Percentiles rank a stretch among this genome's conserved stretches.
These are phyloP conservation scores for Sorex fumeus DNA, from an alignment of 2,113 vertebrate species.

Conservation along the genomic window DNA sequence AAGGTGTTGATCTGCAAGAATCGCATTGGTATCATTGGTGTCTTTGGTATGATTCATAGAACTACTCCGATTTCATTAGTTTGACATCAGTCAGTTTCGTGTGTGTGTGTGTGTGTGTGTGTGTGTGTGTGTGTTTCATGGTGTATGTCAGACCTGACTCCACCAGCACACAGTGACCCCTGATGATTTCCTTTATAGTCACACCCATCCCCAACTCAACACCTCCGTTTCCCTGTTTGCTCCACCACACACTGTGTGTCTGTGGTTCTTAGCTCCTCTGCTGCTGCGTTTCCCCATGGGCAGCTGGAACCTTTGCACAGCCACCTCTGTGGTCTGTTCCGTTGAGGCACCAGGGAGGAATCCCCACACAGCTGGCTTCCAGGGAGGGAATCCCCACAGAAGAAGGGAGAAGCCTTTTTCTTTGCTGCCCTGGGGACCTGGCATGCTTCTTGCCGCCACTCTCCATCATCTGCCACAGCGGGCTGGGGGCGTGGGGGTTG, in stretches of 20 bases:
- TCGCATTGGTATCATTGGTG: neutral
- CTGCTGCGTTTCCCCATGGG: neutral
- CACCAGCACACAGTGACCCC: neutral
- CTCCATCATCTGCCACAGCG: neutral
- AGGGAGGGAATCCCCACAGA: neutral
- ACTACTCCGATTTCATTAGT: neutral
- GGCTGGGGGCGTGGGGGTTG: accelerated
- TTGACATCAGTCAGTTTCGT: neutral
- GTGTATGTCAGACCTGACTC: neutral
- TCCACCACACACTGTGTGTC: neutral
- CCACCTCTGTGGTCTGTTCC: constrained; percentile 12
- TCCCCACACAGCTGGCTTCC: neutral
- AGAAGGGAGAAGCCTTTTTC: neutral
- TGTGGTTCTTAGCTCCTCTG: neutral
- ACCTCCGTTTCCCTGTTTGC: neutral
- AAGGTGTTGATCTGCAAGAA: too few species aligned
- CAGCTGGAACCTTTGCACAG: neutral
- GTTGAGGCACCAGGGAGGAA: neutral
- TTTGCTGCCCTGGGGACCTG: neutral
- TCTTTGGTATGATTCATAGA: neutral
- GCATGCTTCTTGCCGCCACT: neutral
- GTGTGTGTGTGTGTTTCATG: neutral
- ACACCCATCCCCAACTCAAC: neutral
- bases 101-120: neutral
- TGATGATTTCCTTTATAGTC: neutral